These are phyloP conservation scores for Spermophilus dauricus DNA, from an alignment of 2,113 vertebrate species.

Conservation along the genomic window DNA sequence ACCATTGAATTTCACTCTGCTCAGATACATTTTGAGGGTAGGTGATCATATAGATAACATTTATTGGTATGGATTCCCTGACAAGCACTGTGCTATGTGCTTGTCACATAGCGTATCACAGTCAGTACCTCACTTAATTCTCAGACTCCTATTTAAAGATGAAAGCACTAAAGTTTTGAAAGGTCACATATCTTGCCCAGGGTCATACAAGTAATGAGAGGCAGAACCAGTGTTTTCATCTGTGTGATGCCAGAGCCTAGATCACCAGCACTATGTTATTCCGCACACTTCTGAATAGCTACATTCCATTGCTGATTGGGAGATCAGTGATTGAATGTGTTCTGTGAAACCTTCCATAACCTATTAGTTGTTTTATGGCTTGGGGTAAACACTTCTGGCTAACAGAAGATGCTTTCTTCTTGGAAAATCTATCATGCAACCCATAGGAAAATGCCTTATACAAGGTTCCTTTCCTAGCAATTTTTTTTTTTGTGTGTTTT, in stretches of 20 bases:
- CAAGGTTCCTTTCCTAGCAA: background rate
- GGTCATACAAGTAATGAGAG: background rate
- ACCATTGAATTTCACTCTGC: background rate
- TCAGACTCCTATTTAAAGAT: constrained; percentile 25
- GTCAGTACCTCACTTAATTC: background rate
- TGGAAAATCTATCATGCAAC: background rate
- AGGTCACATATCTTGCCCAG: constrained; percentile 2
- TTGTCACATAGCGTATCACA: background rate
- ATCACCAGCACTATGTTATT: background rate
- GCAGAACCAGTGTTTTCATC: background rate
- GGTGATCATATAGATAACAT: background rate
- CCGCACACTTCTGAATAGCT: background rate
- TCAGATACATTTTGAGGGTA: background rate
- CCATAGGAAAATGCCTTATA: background rate
- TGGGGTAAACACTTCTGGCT: background rate
- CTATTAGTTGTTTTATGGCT: background rate
- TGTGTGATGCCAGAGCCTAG: background rate
- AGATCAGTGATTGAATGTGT: background rate
- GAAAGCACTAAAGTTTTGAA: background rate
- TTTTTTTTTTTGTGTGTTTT: background rate
- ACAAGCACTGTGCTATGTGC: background rate
- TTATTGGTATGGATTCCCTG: background rate
- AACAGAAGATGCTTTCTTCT: background rate
- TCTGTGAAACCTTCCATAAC: background rate
- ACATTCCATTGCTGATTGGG: background rate